phyloP scores from a whole-genome alignment of 2,797 vertebrate genomes.

The Sitta carolinensis region DNA sequence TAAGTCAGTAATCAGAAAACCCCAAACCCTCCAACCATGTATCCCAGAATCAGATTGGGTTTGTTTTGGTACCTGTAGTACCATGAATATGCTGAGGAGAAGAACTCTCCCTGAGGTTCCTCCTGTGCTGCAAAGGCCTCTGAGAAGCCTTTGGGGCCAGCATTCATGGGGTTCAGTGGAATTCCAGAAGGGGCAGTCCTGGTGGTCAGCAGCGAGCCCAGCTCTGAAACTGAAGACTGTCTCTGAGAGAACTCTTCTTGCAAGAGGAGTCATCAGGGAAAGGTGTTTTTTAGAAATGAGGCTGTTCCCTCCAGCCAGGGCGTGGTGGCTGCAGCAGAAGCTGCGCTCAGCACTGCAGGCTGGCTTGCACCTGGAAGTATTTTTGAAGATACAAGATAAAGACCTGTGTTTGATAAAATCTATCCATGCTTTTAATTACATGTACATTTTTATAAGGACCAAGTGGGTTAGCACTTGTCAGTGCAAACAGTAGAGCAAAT shows the following conservation, averaged over 20 bases:
- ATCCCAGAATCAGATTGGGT: background rate
- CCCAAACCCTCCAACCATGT: background rate
- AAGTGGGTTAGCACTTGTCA: background rate
- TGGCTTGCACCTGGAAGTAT: background rate
- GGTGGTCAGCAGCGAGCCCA: background rate
- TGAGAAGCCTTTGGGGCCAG: background rate
- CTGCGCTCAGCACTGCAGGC: accelerated
- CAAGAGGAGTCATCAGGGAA: background rate
- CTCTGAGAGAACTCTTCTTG: background rate
- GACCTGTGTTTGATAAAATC: background rate
- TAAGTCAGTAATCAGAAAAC: background rate
- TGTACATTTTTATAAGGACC: background rate
- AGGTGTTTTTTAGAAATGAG: background rate
- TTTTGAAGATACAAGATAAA: background rate
- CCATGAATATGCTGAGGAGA: background rate
- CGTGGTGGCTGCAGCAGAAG: background rate
- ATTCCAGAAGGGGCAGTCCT: background rate
- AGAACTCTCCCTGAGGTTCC: background rate
- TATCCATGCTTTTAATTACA: background rate
- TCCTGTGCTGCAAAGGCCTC: background rate
- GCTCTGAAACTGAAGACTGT: background rate
- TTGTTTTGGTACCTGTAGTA: background rate
- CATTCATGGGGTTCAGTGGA: background rate
- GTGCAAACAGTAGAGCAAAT: background rate
- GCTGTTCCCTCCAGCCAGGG: background rate